phyloP scores from a whole-genome alignment of 2,888 invertebrate genomes.

The Tiliacea citrago region DNA sequence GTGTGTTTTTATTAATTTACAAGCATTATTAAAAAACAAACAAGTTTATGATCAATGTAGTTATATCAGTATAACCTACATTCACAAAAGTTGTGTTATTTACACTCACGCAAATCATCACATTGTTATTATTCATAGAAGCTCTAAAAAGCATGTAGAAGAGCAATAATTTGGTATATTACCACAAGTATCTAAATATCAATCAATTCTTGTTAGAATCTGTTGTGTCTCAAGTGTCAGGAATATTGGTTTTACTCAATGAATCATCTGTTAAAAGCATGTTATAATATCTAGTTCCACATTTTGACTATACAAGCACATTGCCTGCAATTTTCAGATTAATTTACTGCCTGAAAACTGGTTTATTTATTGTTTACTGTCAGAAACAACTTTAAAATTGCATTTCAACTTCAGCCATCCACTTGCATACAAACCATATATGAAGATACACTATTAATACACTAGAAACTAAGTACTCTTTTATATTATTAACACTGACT shows the following conservation, averaged over 20 bases:
- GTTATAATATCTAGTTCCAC: neutral
- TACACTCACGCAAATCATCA: neutral
- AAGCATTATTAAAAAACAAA: slow-evolving; percentile 33
- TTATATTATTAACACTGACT: neutral
- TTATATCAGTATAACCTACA: slow-evolving; percentile 55
- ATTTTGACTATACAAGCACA: neutral
- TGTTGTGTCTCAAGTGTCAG: slow-evolving; percentile 35
- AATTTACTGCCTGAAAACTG: neutral
- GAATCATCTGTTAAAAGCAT: slow-evolving; percentile 39
- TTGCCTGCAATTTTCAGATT: neutral
- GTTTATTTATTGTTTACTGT: neutral
- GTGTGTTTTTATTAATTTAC: slow-evolving; percentile 29
- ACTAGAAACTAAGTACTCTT: neutral
- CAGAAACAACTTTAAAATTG: neutral
- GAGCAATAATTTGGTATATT: neutral
- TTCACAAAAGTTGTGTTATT: slow-evolving; percentile 17
- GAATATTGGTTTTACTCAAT: slow-evolving; percentile 41
- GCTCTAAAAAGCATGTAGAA: neutral
- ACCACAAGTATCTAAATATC: neutral
- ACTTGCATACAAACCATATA: neutral
- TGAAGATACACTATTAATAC: neutral
- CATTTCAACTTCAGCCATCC: neutral
- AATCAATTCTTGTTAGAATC: slow-evolving; percentile 45
- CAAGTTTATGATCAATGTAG: slow-evolving; percentile 7
- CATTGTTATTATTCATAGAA: slow-evolving; percentile 17